Evolutionary conservation across 2,888 invertebrate genomes (phyloP).

Genomic region (Drosophila parthenogenetica): DNA sequence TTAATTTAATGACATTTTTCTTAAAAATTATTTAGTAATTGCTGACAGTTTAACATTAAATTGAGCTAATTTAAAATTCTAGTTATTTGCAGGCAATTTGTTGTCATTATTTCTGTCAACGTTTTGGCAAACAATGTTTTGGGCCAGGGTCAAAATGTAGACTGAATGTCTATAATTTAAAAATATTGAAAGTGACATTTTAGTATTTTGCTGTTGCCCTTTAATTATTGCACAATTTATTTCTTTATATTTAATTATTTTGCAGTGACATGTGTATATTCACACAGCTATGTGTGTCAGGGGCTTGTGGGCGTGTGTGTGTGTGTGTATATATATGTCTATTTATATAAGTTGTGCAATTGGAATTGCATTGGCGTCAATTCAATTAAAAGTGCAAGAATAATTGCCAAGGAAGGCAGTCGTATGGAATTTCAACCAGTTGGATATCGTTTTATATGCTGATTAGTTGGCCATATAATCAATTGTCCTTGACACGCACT

Average conservation of each 20-base stretch:
- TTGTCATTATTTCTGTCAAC: no score
- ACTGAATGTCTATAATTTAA: no score
- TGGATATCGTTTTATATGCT: conserved; percentile 39
- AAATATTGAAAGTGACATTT: no score
- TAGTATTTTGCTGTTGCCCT: no score
- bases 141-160: no score
- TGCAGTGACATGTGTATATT: conserved; percentile 4
- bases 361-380: conserved; percentile 58
- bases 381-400: conserved; percentile 64
- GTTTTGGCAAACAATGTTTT: no score
- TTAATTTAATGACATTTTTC: no score
- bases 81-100: no score
- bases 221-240: conserved; percentile 21
- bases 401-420: conserved; percentile 58
- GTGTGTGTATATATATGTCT: background rate
- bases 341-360: conserved; percentile 10
- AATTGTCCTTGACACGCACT: conserved; percentile 13
- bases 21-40: no score
- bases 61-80: no score
- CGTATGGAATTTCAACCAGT: conserved; percentile 49
- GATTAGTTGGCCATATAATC: conserved; percentile 29
- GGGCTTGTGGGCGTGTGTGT: background rate
- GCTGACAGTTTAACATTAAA: no score
- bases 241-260: conserved; percentile 18
- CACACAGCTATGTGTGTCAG: background rate